These are phyloP conservation scores for Enteromius unitaeniatus DNA, from an alignment of 2,797 vertebrate species.

Conservation along the genomic window DNA sequence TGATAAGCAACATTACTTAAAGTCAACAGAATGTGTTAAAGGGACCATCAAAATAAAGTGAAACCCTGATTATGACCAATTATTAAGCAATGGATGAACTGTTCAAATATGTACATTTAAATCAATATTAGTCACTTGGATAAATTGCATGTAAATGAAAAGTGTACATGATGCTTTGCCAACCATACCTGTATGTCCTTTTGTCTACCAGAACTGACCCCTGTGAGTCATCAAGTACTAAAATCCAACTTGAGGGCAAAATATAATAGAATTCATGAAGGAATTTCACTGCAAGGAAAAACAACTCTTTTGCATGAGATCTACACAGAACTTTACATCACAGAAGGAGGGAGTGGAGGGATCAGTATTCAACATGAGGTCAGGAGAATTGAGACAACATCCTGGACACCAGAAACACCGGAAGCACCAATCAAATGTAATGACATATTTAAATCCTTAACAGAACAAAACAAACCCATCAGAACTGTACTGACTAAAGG, in stretches of 20 bases:
- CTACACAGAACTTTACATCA: slow-evolving; percentile 20
- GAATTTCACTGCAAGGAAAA: not conserved
- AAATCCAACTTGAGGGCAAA: not conserved
- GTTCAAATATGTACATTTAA: too few species aligned
- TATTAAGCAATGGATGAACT: too few species aligned
- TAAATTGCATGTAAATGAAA: too few species aligned
- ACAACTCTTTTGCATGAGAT: not conserved
- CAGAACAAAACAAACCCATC: not conserved
- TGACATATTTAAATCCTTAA: not conserved
- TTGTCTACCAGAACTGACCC: not conserved
- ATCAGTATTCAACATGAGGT: not conserved
- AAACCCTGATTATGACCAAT: too few species aligned
- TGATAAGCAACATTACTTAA: too few species aligned
- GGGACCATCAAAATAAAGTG: too few species aligned
- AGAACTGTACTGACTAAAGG: not conserved
- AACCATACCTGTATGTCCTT: not conserved
- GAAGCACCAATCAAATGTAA: slow-evolving; percentile 2
- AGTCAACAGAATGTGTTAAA: too few species aligned
- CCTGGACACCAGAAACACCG: not conserved
- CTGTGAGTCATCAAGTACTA: not conserved
- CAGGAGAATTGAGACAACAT: not conserved
- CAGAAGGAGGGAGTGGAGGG: not conserved
- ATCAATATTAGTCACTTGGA: too few species aligned
- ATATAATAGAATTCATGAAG: not conserved
- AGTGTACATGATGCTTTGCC: not conserved